A percentile compares a stretch with the other conserved stretches of the same genome.
Conservation (phyloP, 2,888 invertebrate genomes). For the Liposcelis brunnea region DNA sequence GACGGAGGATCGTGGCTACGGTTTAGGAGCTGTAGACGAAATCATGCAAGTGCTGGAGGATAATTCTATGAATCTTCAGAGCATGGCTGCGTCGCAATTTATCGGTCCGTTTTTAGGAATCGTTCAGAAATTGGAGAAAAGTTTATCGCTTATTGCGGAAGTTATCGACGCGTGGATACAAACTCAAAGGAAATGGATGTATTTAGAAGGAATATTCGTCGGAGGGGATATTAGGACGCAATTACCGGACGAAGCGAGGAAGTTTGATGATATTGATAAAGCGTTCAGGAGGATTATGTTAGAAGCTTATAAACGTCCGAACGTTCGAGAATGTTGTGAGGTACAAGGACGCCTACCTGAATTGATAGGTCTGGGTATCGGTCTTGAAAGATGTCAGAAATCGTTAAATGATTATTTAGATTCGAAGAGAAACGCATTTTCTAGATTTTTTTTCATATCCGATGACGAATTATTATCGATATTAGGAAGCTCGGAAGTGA, state of each 20-base stretch:
- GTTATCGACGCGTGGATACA: slow-evolving; percentile 77
- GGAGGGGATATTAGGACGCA: slow-evolving; percentile 76
- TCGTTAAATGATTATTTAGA: slow-evolving; percentile 81
- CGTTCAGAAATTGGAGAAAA: slow-evolving; percentile 76
- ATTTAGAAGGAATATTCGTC: slow-evolving; percentile 81
- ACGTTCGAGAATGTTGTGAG: slow-evolving; percentile 64
- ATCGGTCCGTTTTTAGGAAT: slow-evolving; percentile 70
- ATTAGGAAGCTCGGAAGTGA: slow-evolving; percentile 68
- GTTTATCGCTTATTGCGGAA: slow-evolving; percentile 61
- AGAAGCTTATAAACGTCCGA: slow-evolving; percentile 62
- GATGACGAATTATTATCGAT: slow-evolving; percentile 82
- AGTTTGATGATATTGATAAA: slow-evolving; percentile 78
- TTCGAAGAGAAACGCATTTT: slow-evolving; percentile 71
- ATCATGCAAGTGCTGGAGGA: slow-evolving; percentile 68
- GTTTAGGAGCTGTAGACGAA: slow-evolving; percentile 70
- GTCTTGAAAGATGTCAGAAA: slow-evolving; percentile 79
- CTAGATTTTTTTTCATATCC: slow-evolving; percentile 85
- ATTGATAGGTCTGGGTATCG: slow-evolving; percentile 50
- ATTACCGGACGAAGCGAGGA: slow-evolving; percentile 74
- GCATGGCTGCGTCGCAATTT: slow-evolving; percentile 80
- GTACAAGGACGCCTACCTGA: slow-evolving; percentile 55
- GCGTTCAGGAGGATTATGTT: slow-evolving; percentile 68
- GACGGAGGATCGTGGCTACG: slow-evolving; percentile 59
- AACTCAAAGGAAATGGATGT: slow-evolving; percentile 80
- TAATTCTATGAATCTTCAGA: slow-evolving; percentile 76